Base-by-base conservation (phyloP, 2,888 invertebrate species). In the Orchesellides sinensis region DNA sequence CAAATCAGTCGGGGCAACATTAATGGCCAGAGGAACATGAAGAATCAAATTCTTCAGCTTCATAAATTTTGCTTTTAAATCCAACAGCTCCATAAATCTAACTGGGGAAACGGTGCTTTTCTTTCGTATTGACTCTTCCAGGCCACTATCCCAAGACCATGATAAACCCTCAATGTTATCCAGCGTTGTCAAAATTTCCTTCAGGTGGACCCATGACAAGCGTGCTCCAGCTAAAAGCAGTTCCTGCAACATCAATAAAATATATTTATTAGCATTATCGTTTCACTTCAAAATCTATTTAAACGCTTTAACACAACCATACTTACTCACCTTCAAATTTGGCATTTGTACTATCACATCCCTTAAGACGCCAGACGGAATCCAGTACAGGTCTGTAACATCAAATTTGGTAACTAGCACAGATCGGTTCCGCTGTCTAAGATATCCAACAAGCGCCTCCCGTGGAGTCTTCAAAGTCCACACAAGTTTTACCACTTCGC, bases 291-390 rank as follows among this genome's bases (percentile, higher is more conserved):
- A 40, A 74, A 2, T 21, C 19, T 49, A 49, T 21, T 49, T 49
- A 2, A n/a, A 19, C 47, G n/a, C 2, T 21, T 49, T 35, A 12
- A 8, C 12, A 35, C 35, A 14, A 49, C 32, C 1, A 14, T 23
- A 52, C 54, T 19, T 45, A 59, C 72, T 1, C 66, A 86, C 86
- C 84, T 79, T 66, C 32, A 87, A 63, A 70, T 83, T 85, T 1
- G 61, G 47, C 81, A 87, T 75, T 14, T 80, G 68, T 12, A 73
- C 10, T 1, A 85, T 72, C 10, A 84, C 74, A 63, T 84, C 74
- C n/a, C 85, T 59, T 0, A 87, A 69, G 4, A 84, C 49, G 19
- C 86, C 84, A 10, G 86, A 86, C 8, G 87, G 87, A n/a, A 87
- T 61, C 85, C 84, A 87, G 69, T 87, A 87, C 21, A 87, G 21